Evolutionary conservation across 2,888 invertebrate genomes (phyloP).

Genomic region (Ypsolopha scabrella): DNA sequence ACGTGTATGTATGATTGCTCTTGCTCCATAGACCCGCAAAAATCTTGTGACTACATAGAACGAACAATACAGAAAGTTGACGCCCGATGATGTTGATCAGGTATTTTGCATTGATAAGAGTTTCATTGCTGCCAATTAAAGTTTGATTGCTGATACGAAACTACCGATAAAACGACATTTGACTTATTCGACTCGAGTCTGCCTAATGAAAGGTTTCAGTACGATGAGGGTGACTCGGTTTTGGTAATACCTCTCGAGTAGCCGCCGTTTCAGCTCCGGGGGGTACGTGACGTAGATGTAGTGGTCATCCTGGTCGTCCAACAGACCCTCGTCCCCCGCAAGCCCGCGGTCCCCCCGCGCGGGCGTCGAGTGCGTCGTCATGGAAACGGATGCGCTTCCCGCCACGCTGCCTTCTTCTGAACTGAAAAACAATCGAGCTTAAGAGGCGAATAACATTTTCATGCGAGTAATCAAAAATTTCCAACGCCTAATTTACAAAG

Average conservation of each 20-base stretch:
- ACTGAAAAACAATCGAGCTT: conserved; percentile 37
- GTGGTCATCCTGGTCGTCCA: conserved; percentile 75
- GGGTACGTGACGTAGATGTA: conserved; percentile 92
- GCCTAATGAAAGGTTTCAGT: conserved; percentile 46
- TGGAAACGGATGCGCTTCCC: conserved; percentile 74
- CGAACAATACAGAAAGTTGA: no score
- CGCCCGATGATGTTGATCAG: no score
- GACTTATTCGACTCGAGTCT: conserved; percentile 40
- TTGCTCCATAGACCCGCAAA: no score
- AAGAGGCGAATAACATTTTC: no score
- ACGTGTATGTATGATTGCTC: no score
- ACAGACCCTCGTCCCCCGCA: conserved; percentile 42
- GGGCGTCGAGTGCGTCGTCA: conserved; percentile 76
- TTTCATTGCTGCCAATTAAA: no score
- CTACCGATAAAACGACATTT: not conserved
- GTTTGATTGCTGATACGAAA: no score
- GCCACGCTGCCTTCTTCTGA: conserved; percentile 78
- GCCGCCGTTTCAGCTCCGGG: conserved; percentile 84
- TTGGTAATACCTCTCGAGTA: conserved; percentile 80
- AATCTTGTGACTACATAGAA: no score
- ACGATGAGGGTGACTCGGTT: conserved; percentile 48
- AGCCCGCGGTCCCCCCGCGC: conserved; percentile 63
- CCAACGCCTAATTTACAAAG: no score
- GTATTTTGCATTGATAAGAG: no score
- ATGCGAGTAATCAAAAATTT: no score